Percentiles rank a stretch among this genome's conserved stretches.
Evolutionary conservation across 37 sponge, comb jelly and placozoan genomes (phyloP).

Genomic region (Halisarca cf. caerulea): DNA sequence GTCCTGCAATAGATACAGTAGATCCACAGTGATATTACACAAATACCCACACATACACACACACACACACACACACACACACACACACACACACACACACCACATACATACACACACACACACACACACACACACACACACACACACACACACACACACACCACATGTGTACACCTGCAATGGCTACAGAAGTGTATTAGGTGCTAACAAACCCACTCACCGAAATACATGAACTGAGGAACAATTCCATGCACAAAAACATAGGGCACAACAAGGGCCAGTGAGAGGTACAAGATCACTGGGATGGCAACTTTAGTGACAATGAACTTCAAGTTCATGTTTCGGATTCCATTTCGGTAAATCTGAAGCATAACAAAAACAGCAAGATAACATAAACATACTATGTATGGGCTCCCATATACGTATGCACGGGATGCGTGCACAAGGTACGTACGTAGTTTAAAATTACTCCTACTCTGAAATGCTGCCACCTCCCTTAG

Average conservation of each 20-base stretch:
- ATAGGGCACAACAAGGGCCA: slow-evolving; percentile 63
- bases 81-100: no score
- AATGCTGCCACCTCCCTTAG: no score
- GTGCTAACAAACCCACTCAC: slow-evolving; percentile 2
- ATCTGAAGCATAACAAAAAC: slow-evolving; percentile 30
- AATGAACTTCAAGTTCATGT: slow-evolving; percentile 78
- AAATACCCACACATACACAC: no score
- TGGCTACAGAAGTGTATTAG: not conserved
- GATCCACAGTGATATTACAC: no score
- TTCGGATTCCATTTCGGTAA: slow-evolving; percentile 82
- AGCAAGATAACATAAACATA: not conserved
- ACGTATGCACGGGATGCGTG: not conserved
- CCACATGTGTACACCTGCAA: not conserved
- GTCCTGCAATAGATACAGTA: slow-evolving; percentile 32
- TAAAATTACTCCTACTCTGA: no score
- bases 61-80: no score
- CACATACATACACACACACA: no score
- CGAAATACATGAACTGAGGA: slow-evolving; percentile 11
- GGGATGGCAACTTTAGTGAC: slow-evolving; percentile 77
- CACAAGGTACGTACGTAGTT: no score
- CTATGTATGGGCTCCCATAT: not conserved
- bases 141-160: no score
- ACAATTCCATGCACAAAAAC: slow-evolving; percentile 54
- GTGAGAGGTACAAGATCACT: slow-evolving; percentile 58
- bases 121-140: not conserved